Evolutionary conservation across 1,140 invertebrate species (phyloP).

Genomic region (honey bee (Apis mellifera)): Amel_HAv3.1 CM009931.2:22380001-22380500

Average conservation of each 20-base stretch:
- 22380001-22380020: background rate
- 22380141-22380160: background rate
- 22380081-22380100: background rate
- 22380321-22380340: background rate
- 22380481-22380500: background rate
- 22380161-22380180: background rate
- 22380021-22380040: too few relatives aligned
- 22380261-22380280: background rate
- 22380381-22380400: constrained; percentile 14
- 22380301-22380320: too few relatives aligned
- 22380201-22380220: constrained; percentile 3
- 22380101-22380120: background rate
- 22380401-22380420: background rate
- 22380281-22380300: too few relatives aligned
- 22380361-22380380: constrained; percentile 1
- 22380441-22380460: background rate
- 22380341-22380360: background rate
- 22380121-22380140: background rate
- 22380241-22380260: constrained; percentile 9
- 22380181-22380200: constrained; percentile 25
- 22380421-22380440: constrained; percentile 5
- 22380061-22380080: background rate
- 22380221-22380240: constrained; percentile 26
- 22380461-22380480: background rate
- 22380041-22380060: background rate